Conservation (phyloP, 2,797 vertebrate genomes). For the Pygocentrus nattereri region DNA sequence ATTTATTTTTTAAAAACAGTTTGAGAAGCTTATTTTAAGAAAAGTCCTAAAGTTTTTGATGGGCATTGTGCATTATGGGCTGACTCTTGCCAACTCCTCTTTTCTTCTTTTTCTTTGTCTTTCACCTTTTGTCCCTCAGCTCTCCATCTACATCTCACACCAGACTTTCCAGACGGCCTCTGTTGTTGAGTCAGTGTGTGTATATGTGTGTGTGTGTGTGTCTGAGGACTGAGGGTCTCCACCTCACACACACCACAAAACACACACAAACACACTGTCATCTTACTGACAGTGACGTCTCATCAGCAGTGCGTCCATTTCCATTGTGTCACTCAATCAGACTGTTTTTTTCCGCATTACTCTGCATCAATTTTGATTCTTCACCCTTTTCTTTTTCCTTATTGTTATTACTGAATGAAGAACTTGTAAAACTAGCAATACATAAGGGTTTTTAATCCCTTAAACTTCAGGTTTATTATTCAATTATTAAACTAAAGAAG, state of each 20-base stretch:
- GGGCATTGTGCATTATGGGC: neutral
- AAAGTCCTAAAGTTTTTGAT: neutral
- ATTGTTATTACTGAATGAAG: no score
- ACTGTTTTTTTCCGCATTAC: neutral
- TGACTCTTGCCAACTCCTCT: neutral
- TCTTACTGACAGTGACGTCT: constrained; percentile 7
- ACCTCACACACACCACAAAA: neutral
- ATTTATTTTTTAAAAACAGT: no score
- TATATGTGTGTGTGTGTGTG: neutral
- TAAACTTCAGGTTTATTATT: neutral
- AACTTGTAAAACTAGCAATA: neutral
- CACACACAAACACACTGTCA: neutral
- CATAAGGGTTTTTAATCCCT: neutral
- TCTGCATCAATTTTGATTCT: neutral
- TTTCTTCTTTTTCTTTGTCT: neutral
- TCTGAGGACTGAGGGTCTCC: neutral
- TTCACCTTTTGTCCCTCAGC: neutral
- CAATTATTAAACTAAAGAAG: no score
- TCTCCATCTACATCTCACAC: neutral
- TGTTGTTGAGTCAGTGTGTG: constrained; percentile 2
- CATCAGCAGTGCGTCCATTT: neutral
- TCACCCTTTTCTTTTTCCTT: neutral
- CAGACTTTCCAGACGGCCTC: neutral
- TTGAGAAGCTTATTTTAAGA: no score
- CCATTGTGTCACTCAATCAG: neutral